Evolutionary conservation across 2,888 invertebrate genomes (phyloP).

Genomic region (Phanerotoma sp.): DNA sequence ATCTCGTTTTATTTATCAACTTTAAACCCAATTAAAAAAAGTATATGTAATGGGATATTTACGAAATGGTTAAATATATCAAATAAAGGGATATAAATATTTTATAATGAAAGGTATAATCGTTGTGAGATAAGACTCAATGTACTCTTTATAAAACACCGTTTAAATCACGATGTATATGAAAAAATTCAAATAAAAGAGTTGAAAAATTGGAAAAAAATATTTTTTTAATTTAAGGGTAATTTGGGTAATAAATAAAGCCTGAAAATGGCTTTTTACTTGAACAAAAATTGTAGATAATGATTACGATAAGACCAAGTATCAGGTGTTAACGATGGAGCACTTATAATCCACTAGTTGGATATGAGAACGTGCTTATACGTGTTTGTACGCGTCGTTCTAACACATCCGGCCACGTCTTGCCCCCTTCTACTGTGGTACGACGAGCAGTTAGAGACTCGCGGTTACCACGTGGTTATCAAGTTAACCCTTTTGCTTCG

Average conservation of each 20-base stretch:
- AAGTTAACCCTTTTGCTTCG: slow-evolving; percentile 56
- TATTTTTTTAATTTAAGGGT: background rate
- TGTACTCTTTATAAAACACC: no score
- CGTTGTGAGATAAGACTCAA: no score
- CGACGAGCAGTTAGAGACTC: slow-evolving; percentile 39
- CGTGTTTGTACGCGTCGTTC: background rate
- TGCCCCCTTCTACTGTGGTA: slow-evolving; percentile 24
- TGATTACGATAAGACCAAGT: slow-evolving; percentile 3
- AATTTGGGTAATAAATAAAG: background rate
- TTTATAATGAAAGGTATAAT: no score
- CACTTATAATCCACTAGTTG: slow-evolving; percentile 1
- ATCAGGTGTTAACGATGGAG: slow-evolving; percentile 5
- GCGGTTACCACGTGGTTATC: slow-evolving; percentile 55
- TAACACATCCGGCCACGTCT: background rate
- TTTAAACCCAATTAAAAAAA: no score
- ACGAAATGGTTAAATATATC: no score
- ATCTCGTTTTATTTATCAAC: no score
- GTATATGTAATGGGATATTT: no score
- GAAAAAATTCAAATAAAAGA: background rate
- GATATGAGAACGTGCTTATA: background rate
- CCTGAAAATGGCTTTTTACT: slow-evolving; percentile 1
- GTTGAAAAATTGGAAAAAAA: background rate
- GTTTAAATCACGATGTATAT: no score
- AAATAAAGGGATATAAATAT: no score
- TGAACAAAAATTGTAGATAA: slow-evolving; percentile 2